Evolutionary conservation across 2,888 invertebrate species (phyloP), one percentile per base, ranked within the genome.

Genomic region (Rhingia rostrata): DNA sequence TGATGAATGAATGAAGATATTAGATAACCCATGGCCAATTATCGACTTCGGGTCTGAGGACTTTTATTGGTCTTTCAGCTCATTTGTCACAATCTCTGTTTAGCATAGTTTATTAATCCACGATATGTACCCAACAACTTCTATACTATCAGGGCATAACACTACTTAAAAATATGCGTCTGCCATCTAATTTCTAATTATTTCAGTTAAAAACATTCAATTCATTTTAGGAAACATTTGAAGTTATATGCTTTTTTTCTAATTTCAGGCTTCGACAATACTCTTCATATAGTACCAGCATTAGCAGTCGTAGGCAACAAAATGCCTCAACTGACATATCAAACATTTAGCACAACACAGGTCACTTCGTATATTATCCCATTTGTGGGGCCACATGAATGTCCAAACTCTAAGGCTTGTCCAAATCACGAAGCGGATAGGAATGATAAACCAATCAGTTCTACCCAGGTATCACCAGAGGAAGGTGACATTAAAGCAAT

Each of bases 301-400:
- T 67, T 91, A 54, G 89, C 89, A 4, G 87, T 92, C 45, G 89
- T 92, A 22, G 91, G 91, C 56, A 87, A 87, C 35, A 87, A 88
- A 37, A 87, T 87, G 37, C 43, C 86, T n/a, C 79, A 72, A 53
- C 87, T 88, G 33, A 87, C 89, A 6, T 86, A 89, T 75, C 87
- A 87, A 47, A 87, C 87, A 39, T 92, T 90, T 79, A 90, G 90
- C 87, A 88, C 89, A 54, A 89, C 89, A 37, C 89, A 91, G 87
- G 91, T 92, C 41, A 91, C 91, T 45, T 92, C 92, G 72, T 92
- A 90, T 79, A 90, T 91, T 49, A 91, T 92, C 86, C 92, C 92
- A 2, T 92, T 92, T 86, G 90, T 91, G 32, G 92, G 92, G 0
- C 91, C 92, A 0, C 92, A 92, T 70, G 91, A 92, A 85, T 92